A percentile compares a stretch with the other conserved stretches of the same genome.
phyloP scores from a whole-genome alignment of 1,140 invertebrate species.

The Bombus confusus region DNA sequence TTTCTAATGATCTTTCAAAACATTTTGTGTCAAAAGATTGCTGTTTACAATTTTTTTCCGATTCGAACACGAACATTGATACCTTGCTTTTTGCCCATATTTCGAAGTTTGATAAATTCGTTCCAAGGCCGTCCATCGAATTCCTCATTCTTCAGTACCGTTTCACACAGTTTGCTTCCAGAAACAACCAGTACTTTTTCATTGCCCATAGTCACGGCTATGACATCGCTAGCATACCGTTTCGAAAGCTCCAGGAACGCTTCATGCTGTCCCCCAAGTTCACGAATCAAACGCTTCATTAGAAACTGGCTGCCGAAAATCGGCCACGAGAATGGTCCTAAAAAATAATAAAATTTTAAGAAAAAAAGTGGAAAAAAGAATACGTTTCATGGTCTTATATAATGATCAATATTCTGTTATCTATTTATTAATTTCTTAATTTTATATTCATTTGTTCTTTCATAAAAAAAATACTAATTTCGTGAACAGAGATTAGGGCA shows the following conservation, averaged over 20 bases:
- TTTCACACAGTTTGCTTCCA: slow-evolving; percentile 83
- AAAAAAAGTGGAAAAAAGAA: neutral
- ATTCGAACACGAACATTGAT: slow-evolving; percentile 4
- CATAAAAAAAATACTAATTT: neutral
- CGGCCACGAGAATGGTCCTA: slow-evolving; percentile 87
- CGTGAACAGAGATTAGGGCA: neutral
- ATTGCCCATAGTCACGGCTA: slow-evolving; percentile 87
- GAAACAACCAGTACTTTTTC: slow-evolving; percentile 85
- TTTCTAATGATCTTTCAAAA: too few species aligned
- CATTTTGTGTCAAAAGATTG: too few species aligned
- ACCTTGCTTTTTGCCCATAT: slow-evolving; percentile 87
- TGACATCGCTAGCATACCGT: slow-evolving; percentile 85
- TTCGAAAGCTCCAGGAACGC: slow-evolving; percentile 84
- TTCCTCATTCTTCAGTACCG: slow-evolving; percentile 85
- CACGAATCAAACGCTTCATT: slow-evolving; percentile 82
- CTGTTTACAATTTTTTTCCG: too few species aligned
- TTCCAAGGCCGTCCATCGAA: slow-evolving; percentile 89
- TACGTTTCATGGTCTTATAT: neutral
- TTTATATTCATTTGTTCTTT: neutral
- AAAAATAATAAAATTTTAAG: neutral
- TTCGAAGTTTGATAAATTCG: slow-evolving; percentile 87
- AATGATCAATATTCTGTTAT: neutral
- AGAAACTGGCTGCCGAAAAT: slow-evolving; percentile 86
- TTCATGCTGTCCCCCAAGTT: slow-evolving; percentile 85
- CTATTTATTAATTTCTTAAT: neutral